A percentile compares a stretch with the other conserved stretches of the same genome.
These are phyloP conservation scores for Cephus pygmeus DNA, from an alignment of 2,888 invertebrate genomes.

Conservation along the genomic window DNA sequence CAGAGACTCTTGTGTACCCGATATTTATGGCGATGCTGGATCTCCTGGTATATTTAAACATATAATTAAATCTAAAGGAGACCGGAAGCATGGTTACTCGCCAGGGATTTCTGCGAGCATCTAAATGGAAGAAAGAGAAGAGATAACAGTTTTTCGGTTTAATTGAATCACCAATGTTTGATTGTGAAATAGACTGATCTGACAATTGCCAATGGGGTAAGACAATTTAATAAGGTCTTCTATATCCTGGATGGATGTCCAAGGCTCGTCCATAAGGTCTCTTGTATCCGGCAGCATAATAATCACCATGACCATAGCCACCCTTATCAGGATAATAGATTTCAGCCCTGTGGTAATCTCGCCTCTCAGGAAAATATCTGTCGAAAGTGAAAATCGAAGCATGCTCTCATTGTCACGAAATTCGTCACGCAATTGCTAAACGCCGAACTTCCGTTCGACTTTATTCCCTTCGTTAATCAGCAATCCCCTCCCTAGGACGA, in stretches of 20 bases:
- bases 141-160: not conserved
- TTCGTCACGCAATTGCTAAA: not conserved
- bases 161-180: not conserved
- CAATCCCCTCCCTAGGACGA: not conserved
- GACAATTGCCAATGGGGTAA: not conserved
- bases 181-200: not conserved
- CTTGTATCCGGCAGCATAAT: slow-evolving; percentile 28
- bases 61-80: slow-evolving; percentile 28
- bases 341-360: slow-evolving; percentile 25
- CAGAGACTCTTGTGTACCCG: slow-evolving; percentile 44
- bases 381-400: not conserved
- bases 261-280: slow-evolving; percentile 23
- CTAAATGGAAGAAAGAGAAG: not conserved
- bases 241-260: slow-evolving; percentile 13
- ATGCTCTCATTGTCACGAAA: slow-evolving; percentile 18
- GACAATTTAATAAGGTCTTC: slow-evolving; percentile 13
- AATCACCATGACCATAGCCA: slow-evolving; percentile 22
- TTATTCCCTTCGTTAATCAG: not conserved
- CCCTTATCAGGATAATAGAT: slow-evolving; percentile 30
- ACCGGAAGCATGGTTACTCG: not conserved
- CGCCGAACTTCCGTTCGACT: slow-evolving; percentile 8
- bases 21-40: slow-evolving; percentile 49
- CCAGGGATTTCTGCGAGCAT: not conserved
- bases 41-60: slow-evolving; percentile 45
- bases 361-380: slow-evolving; percentile 33